Evolutionary conservation across 1,140 invertebrate genomes (phyloP), one percentile per base, ranked within the genome.

Genomic region (Tetramorium parvispinum): DNA sequence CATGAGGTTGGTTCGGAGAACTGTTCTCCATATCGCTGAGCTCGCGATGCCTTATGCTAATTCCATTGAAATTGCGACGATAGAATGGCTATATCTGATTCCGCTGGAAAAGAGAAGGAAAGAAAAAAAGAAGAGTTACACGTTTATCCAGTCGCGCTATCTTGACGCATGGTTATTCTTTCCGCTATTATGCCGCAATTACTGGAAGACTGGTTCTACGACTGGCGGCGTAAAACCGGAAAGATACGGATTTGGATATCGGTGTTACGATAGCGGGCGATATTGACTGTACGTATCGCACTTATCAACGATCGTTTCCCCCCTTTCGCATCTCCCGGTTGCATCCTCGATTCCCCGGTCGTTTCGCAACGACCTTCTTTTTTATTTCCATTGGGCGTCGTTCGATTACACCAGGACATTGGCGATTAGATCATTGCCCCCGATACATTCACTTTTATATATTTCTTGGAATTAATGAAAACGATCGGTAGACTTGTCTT

Each of bases 131-230:
- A 65, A 91, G 87, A 89, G 89, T 92, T 91, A 87, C 71, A 18
- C 87, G 88, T 92, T 93, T 92, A 93, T 92, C 92, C 91, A 57
- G 85, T 88, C 73, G 87, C 86, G 90, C 88, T 86, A 87, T 88
- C 88, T 93, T 88, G 91, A 92, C 87, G 88, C 86, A 87, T 86
- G 86, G 68, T 79, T 86, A 88, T 91, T 90, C 90, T 91, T 91
- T 87, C 57, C 32, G 79, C 87, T 86, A 85, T 87, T 89, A 78
- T 59, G 49, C 59, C n/a, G 82, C 88, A 82, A 86, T 90, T 90
- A 91, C 82, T 71, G 57, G 70, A 43, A 79, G 87, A 91, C 90
- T 91, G 90, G 90, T 91, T 89, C 86, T 85, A 86, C 81, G 87
- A 83, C 55, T 49, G 57, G 51, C 53, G 89, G 77, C 85, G 87